Evolutionary conservation across 2,888 invertebrate genomes (phyloP), one percentile per base, ranked within the genome.

Genomic region (Chaitophorus viminalis): DNA sequence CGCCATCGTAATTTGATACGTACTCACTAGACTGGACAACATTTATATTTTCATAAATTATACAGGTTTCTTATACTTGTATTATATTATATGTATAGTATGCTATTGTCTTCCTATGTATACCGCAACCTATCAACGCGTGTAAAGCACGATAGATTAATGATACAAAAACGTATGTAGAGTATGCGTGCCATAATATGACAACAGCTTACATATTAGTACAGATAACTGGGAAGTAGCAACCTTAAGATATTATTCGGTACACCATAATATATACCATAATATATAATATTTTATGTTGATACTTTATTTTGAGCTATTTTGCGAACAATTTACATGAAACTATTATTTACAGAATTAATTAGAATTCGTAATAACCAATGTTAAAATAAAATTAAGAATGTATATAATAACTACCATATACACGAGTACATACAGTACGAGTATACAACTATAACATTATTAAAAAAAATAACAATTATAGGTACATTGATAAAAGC

Each of bases 41-140:
- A 76, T 79, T 86, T 86, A 86, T 86, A 70, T 86, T 86, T 86
- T 79, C 86, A 86, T 86, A 79, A 72, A 70, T 79, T 86, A 79
- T 86, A 86, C 86, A 72, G 86, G 86, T 86, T 86, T 86, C 46
- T 79, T 14, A n/a, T n/a, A 21, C 78, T 76, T 21, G 17, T 33
- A 11, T 25, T 60, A n/a, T n/a, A n/a, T n/a, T n/a, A n/a, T n/a
- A n/a, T 33, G n/a, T 36, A 31, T 25, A 68, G 29, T 68, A 31
- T 29, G 29, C 29, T 70, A 31, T 70, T 29, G 70, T 70, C 70
- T 70, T 60, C 6, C 1, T 25, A 8, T 39, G 39, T 39, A 75
- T 39, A 39, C 31, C 52, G 8, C 70, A 52, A 52, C 11, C 54
- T 29, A 82, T 82, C 82, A 74, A 54, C 82, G 54, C 74, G 29